Evolutionary conservation across 2,797 vertebrate species (phyloP).

Genomic region (Molossus alvarezi): DNA sequence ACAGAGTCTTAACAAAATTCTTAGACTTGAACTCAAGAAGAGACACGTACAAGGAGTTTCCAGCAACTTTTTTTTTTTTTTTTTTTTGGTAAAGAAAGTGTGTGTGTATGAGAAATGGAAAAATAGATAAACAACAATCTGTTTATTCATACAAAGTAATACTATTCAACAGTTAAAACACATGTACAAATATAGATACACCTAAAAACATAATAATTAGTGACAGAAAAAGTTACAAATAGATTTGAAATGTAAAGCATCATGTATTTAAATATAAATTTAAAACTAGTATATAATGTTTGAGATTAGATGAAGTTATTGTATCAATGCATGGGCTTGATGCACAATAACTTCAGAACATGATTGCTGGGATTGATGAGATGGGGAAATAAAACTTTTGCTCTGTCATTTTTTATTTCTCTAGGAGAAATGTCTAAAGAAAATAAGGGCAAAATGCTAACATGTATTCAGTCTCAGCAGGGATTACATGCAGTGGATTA

Average conservation of each 20-base stretch:
- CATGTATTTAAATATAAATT: neutral
- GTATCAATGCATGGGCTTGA: neutral
- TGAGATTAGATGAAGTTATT: neutral
- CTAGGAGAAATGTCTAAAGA: constrained; percentile 42
- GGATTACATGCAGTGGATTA: neutral
- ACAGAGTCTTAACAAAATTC: neutral
- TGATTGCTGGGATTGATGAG: neutral
- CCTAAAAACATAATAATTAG: neutral
- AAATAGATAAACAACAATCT: neutral
- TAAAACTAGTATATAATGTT: neutral
- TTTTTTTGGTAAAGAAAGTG: neutral
- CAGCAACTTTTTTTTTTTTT: neutral
- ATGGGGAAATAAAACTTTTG: neutral
- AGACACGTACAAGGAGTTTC: neutral
- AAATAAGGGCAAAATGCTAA: neutral
- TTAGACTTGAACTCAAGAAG: neutral
- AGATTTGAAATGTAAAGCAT: neutral
- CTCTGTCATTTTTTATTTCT: neutral
- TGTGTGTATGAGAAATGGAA: neutral
- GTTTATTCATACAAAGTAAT: neutral
- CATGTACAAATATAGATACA: neutral
- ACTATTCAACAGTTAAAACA: neutral
- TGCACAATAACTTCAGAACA: neutral
- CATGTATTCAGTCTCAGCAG: neutral
- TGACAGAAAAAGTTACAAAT: constrained; percentile 9